Evolutionary conservation across 35 echinoderm and acorn worm species (phyloP), one percentile per base, ranked within the genome.

Genomic region (Chiridota heheva): DNA sequence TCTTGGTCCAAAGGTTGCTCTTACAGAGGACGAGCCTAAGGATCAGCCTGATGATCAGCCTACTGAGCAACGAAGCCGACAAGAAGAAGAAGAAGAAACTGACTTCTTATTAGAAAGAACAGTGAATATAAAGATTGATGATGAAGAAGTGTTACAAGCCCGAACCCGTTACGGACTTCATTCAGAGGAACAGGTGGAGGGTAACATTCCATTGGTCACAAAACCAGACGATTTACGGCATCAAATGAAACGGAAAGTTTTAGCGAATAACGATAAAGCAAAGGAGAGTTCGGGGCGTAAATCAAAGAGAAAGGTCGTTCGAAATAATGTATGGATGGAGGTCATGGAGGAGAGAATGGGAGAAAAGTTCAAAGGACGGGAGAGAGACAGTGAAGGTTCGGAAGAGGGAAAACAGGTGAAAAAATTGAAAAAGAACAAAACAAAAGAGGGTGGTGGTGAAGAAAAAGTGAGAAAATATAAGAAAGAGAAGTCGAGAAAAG

Each of bases 141-240:
- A n/a, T n/a, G n/a, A n/a, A n/a, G n/a, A n/a, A n/a, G n/a, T n/a
- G n/a, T n/a, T n/a, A n/a, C n/a, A n/a, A n/a, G n/a, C n/a, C n/a
- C n/a, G n/a, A n/a, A n/a, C n/a, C n/a, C n/a, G n/a, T n/a, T n/a
- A n/a, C n/a, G n/a, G n/a, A n/a, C n/a, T n/a, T n/a, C n/a, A n/a
- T n/a, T n/a, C n/a, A n/a, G n/a, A n/a, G n/a, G n/a, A n/a, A n/a
- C n/a, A n/a, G n/a, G n/a, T n/a, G n/a, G n/a, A n/a, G n/a, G n/a
- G n/a, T n/a, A n/a, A n/a, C n/a, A n/a, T n/a, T n/a, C n/a, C 26
- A 22, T 60, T 60, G 33, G 7, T 51, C 20, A 74, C 70, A 0
- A 74, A 74, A 51, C 70, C 70, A 51, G 44, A 74, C 28, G 70
- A 74, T 74, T 74, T 74, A 33, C 47, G 70, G 44, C 70, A 74